These are phyloP conservation scores for Thyatira batis DNA, from an alignment of 2,888 invertebrate genomes.

Conservation along the genomic window DNA sequence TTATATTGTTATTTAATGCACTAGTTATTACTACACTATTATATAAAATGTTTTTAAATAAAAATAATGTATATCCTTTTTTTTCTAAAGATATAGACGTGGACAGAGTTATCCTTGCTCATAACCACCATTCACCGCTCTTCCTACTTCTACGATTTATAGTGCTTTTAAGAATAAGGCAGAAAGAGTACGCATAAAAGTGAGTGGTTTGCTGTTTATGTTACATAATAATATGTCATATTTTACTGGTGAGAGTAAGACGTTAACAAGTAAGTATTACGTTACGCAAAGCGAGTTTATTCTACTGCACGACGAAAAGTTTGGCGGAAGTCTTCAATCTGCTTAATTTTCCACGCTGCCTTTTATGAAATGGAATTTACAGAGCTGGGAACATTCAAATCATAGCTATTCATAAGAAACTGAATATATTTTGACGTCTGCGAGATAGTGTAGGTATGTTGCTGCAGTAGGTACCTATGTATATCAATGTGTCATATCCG, in stretches of 20 bases:
- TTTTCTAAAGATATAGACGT: too few species aligned
- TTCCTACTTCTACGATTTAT: not conserved
- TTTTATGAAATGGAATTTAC: constrained; percentile 40
- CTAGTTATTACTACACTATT: too few species aligned
- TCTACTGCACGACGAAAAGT: constrained; percentile 25
- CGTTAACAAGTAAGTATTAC: not conserved
- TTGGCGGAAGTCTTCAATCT: constrained; percentile 36
- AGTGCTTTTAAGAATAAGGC: not conserved
- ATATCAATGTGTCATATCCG: too few species aligned
- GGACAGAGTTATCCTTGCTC: not conserved
- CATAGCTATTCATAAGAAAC: constrained; percentile 15
- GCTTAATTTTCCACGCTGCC: constrained; percentile 37
- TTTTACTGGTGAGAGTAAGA: not conserved
- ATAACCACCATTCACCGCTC: not conserved
- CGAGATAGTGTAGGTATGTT: not conserved
- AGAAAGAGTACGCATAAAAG: not conserved
- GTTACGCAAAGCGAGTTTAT: constrained; percentile 13
- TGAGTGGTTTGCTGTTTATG: not conserved
- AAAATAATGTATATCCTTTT: too few species aligned
- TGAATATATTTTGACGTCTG: not conserved
- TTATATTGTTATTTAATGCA: too few species aligned
- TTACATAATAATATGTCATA: not conserved
- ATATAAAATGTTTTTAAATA: too few species aligned
- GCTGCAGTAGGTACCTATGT: not conserved
- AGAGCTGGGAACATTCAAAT: constrained; percentile 25